These are phyloP conservation scores for Parapsyche elsis DNA, from an alignment of 1,140 invertebrate genomes.

Conservation along the genomic window DNA sequence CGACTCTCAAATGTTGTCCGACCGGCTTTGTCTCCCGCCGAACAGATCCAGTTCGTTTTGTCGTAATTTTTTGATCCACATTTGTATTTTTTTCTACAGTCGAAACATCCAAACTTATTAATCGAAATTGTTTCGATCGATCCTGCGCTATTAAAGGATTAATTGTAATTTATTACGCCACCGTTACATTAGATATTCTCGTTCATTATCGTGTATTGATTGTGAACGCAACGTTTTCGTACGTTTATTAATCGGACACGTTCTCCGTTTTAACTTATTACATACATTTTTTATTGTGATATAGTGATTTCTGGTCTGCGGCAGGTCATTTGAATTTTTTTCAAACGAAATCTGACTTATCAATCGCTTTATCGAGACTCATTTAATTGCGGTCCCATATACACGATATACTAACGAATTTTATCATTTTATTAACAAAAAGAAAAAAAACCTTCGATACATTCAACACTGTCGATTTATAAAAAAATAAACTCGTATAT, in stretches of 20 bases:
- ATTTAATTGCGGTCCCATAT: no score
- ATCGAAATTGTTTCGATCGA: conserved; percentile 37
- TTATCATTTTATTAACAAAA: no score
- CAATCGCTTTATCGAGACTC: no score
- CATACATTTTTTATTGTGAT: background rate
- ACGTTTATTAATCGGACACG: conserved; percentile 10
- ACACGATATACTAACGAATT: no score
- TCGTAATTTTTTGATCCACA: background rate
- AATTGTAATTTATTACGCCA: conserved; percentile 39
- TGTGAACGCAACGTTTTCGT: conserved; percentile 5
- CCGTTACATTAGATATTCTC: conserved; percentile 14
- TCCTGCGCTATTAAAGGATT: conserved; percentile 38
- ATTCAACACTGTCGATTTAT: no score
- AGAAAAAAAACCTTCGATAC: no score
- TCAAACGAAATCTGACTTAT: no score
- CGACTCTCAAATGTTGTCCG: conserved; percentile 40
- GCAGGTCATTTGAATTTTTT: background rate
- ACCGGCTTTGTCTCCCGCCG: conserved; percentile 39
- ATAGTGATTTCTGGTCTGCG: background rate
- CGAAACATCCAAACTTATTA: conserved; percentile 10
- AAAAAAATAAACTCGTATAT: no score
- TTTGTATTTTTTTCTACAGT: background rate
- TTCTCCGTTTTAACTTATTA: conserved; percentile 7
- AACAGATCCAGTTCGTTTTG: conserved; percentile 33
- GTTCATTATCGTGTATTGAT: conserved; percentile 18